Evolutionary conservation across 2,113 vertebrate genomes (phyloP).

Genomic region (Setophaga coronata): DNA sequence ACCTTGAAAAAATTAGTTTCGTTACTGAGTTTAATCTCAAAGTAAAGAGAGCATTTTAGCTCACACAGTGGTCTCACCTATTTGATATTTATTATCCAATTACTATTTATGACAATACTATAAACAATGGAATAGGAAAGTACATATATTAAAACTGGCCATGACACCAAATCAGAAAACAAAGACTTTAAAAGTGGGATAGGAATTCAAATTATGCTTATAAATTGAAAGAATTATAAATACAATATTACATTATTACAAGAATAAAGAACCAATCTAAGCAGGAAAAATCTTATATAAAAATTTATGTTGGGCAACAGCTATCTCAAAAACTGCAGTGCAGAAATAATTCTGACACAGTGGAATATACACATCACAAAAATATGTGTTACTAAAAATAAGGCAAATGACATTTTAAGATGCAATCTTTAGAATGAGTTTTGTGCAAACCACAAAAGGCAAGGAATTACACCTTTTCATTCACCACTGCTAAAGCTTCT

Average conservation of each 20-base stretch:
- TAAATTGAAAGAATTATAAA: not conserved
- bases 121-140: not conserved
- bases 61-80: not conserved
- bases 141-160: not conserved
- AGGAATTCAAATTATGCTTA: not conserved
- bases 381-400: not conserved
- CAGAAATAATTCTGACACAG: not conserved
- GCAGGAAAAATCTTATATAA: not conserved
- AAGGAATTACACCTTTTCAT: not conserved
- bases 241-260: not conserved
- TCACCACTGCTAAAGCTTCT: not conserved
- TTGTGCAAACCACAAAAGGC: not conserved
- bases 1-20: not conserved
- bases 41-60: not conserved
- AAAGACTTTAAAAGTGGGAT: not conserved
- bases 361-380: not conserved
- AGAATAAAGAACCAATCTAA: not conserved
- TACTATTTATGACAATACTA: not conserved
- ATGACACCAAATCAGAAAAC: not conserved
- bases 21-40: not conserved
- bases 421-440: not conserved
- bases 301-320: not conserved
- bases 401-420: not conserved
- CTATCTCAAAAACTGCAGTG: not conserved
- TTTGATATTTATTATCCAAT: not conserved